Conservation (phyloP, 2,888 invertebrate species). For the Dendrolimus pini region DNA sequence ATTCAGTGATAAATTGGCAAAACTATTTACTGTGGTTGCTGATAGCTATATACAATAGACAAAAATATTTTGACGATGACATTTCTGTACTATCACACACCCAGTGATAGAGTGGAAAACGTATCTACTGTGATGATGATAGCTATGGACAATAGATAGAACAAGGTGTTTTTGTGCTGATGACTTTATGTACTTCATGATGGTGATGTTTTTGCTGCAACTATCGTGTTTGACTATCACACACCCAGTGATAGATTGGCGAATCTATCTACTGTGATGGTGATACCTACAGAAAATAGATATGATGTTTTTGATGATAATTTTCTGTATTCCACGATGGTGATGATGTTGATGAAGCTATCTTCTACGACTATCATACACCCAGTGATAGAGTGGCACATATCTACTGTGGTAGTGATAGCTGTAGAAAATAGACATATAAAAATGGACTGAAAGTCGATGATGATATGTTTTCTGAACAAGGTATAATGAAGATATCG, state of each 20-base stretch:
- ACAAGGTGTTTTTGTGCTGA: background rate
- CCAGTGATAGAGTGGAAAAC: constrained; percentile 3
- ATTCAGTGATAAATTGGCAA: constrained; percentile 7
- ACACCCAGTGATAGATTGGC: constrained; percentile 13
- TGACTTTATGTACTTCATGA: background rate
- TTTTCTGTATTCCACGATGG: background rate
- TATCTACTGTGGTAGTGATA: constrained; percentile 8
- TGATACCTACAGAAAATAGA: no score
- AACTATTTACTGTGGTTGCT: constrained; percentile 6
- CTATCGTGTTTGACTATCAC: constrained; percentile 6
- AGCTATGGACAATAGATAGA: background rate
- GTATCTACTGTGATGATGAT: constrained; percentile 1
- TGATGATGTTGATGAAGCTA: constrained; percentile 3
- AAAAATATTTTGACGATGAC: no score
- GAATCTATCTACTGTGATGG: constrained; percentile 6
- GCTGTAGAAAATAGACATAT: constrained; percentile 3
- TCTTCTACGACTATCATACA: constrained; percentile 6
- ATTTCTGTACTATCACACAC: background rate
- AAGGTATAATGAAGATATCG: background rate
- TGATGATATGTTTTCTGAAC: background rate
- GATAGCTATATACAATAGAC: background rate
- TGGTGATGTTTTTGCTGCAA: background rate
- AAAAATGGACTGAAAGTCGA: background rate
- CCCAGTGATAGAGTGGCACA: constrained; percentile 12
- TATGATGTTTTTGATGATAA: no score